A percentile compares a stretch with the other conserved stretches of the same genome.
phyloP scores from a whole-genome alignment of 2,888 invertebrate genomes.

The Apoda limacodes region DNA sequence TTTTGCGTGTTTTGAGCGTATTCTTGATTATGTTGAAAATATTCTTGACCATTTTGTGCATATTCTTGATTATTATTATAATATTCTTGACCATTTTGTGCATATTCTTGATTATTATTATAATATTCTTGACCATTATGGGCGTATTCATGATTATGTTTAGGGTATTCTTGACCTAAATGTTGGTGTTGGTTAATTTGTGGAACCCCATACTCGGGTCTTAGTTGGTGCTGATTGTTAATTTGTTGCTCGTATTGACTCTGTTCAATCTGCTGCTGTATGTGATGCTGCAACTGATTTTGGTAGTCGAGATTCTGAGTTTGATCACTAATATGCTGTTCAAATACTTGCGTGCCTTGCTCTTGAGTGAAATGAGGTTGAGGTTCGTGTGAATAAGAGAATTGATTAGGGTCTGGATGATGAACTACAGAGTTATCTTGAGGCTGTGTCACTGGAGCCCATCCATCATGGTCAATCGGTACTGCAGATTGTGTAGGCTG shows the following conservation, averaged over 20 bases:
- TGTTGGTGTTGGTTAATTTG: constrained; percentile 21
- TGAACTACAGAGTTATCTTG: constrained; percentile 32
- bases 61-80: constrained; percentile 19
- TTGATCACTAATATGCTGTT: constrained; percentile 43
- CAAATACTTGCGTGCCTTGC: constrained; percentile 50
- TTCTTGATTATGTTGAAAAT: constrained; percentile 20
- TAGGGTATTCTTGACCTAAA: constrained; percentile 8
- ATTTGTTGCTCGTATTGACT: constrained; percentile 29
- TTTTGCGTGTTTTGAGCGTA: constrained; percentile 19
- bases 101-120: constrained; percentile 17
- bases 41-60: constrained; percentile 21
- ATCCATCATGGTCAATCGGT: constrained; percentile 47
- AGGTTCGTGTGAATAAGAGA: no score
- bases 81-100: constrained; percentile 18
- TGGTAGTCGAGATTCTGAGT: constrained; percentile 43
- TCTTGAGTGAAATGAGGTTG: constrained; percentile 50
- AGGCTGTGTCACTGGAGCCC: constrained; percentile 51
- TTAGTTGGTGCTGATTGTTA: constrained; percentile 24
- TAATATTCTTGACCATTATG: constrained; percentile 16
- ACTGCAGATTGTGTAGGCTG: constrained; percentile 25
- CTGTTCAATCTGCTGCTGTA: constrained; percentile 53
- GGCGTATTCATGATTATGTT: constrained; percentile 13
- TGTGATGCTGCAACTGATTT: constrained; percentile 47
- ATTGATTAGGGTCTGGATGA: constrained; percentile 29
- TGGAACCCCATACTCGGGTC: constrained; percentile 20